phyloP scores from a whole-genome alignment of 1,140 invertebrate species.

The Panagrolaimus sp. region DNA sequence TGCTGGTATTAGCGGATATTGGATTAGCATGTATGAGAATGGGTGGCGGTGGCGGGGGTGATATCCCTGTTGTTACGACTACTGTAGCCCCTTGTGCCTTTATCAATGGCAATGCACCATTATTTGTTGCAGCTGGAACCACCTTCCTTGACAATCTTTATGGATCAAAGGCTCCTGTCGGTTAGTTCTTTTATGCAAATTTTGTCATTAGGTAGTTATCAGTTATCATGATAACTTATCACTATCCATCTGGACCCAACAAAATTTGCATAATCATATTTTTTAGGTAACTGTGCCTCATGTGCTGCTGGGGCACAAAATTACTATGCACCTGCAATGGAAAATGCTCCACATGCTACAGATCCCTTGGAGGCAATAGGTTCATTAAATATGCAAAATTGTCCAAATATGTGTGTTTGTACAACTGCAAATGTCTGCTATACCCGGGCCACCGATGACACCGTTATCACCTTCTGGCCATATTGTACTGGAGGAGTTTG shows the following conservation, averaged over 20 bases:
- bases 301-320: background rate
- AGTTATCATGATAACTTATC: background rate
- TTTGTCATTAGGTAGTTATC: background rate
- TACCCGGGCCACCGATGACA: background rate
- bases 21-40: background rate
- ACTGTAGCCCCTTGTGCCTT: background rate
- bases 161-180: background rate
- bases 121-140: background rate
- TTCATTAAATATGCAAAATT: background rate
- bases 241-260: background rate
- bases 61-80: background rate
- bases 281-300: background rate
- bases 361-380: background rate
- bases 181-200: background rate
- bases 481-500: background rate
- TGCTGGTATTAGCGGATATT: too few species aligned
- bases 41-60: background rate
- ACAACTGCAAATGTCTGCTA: background rate
- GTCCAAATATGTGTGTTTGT: constrained; percentile 11
- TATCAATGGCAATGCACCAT: background rate
- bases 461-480: background rate
- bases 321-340: background rate
- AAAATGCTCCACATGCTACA: background rate
- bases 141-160: background rate
- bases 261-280: background rate